Base-by-base conservation (phyloP, 2,113 vertebrate species). In the Pipra filicauda region DNA sequence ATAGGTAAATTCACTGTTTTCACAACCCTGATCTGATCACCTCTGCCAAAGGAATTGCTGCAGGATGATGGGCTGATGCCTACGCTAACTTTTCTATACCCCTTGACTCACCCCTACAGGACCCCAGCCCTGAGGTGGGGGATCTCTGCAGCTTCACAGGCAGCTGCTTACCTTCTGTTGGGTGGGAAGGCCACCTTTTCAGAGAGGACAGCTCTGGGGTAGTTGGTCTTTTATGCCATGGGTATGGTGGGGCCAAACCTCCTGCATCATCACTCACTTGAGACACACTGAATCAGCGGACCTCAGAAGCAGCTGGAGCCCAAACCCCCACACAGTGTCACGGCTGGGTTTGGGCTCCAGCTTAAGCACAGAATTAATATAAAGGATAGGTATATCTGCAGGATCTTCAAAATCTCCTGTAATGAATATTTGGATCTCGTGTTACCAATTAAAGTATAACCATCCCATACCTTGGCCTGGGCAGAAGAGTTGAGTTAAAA, bases 201-300 rank as follows among this genome's bases (percentile, higher is more conserved):
- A 15, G 37, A 26, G 17, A 12, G 51, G 20, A 23, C 54, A 65
- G 35, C 44, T 8, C 3, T 6, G 49, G 23, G 30, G 7, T 16
- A 28, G 43, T 15, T n/a, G 54, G 5, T 22, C 27, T 62, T 66
- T 55, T 5, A 17, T 26, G 19, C 30, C 59, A 43, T 16, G 2
- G 0, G 0, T 20, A 11, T 0, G 4, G 31, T 11, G 65, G 30
- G 12, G 39, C 21, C 51, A 85, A 64, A 67, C 7, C 35, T 76
- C 6, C 30, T 1, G 3, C 21, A 15, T 1, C 0, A 0, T 11
- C 31, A 20, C 11, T 10, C 8, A 1, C 65, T 7, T 11, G 27
- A 48, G 37, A 21, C 19, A 12, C 0, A 1, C 15, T 18, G 37
- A 59, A n/a, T 2, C 9, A 16, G 5, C 0, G 4, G 24, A 37